Conservation (phyloP, 2,797 vertebrate species). For the Halcyon smyrnensis region DNA sequence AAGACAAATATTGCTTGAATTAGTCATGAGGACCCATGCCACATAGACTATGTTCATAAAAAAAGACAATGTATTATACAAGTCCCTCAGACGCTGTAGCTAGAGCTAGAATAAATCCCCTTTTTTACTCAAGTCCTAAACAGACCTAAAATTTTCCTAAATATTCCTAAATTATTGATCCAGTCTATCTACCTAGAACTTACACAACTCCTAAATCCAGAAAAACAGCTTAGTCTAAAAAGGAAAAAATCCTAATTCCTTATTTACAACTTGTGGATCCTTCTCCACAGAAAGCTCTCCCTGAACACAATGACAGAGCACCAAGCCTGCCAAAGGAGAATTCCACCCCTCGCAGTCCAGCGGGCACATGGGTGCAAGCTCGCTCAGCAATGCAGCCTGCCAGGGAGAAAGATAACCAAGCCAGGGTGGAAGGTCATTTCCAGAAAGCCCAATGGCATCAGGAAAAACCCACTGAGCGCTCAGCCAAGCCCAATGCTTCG, state of each 20-base stretch:
- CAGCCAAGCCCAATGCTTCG: accelerated
- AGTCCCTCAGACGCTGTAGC: not conserved
- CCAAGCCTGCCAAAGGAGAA: not conserved
- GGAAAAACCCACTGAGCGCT: accelerated
- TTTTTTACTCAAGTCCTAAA: not conserved
- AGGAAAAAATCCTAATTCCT: not conserved
- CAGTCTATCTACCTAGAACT: not conserved
- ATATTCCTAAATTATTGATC: not conserved
- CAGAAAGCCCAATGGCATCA: not conserved
- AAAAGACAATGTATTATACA: not conserved
- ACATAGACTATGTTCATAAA: not conserved
- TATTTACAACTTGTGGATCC: not conserved
- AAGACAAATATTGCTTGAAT: not conserved
- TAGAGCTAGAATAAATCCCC: not conserved
- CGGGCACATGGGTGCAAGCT: accelerated
- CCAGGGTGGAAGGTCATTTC: accelerated
- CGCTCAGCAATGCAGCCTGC: accelerated
- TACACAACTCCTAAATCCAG: not conserved
- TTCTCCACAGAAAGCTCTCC: not conserved
- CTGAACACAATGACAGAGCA: accelerated
- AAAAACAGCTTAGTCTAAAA: not conserved
- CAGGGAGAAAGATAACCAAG: not conserved
- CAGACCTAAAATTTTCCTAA: not conserved
- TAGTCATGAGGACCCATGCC: not conserved
- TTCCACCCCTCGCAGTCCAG: accelerated